These are phyloP conservation scores for Eupithecia centaureata DNA, from an alignment of 2,888 invertebrate genomes.

Conservation along the genomic window DNA sequence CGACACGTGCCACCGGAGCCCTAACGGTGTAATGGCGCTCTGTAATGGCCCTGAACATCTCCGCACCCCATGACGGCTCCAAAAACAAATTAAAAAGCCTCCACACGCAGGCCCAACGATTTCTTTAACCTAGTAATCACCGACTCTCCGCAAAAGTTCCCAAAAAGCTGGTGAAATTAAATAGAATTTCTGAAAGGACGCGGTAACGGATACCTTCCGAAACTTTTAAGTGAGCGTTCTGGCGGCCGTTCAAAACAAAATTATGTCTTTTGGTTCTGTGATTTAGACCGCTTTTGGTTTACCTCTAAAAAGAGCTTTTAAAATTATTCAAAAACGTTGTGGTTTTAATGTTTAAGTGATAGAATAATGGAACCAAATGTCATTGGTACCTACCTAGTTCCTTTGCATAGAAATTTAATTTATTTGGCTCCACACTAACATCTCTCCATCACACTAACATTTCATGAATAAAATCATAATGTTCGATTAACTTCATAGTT, in stretches of 20 bases:
- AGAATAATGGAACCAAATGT: background rate
- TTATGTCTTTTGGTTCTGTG: slow-evolving; percentile 34
- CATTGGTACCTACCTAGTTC: too few relatives aligned
- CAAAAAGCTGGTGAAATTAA: slow-evolving; percentile 52
- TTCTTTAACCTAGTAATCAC: slow-evolving; percentile 45
- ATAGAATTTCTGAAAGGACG: slow-evolving; percentile 47
- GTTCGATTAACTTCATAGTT: too few relatives aligned
- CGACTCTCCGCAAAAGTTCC: slow-evolving; percentile 43
- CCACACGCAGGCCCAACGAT: slow-evolving; percentile 52
- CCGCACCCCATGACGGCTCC: slow-evolving; percentile 59
- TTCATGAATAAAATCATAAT: too few relatives aligned
- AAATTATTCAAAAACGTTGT: background rate
- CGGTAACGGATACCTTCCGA: slow-evolving; percentile 37
- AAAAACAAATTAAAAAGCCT: slow-evolving; percentile 77
- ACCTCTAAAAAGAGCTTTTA: slow-evolving; percentile 17
- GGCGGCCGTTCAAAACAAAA: slow-evolving; percentile 43
- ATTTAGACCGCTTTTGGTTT: slow-evolving; percentile 33
- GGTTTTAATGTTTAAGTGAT: background rate
- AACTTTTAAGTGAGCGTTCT: slow-evolving; percentile 43
- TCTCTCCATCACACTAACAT: background rate
- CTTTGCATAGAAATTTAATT: background rate
- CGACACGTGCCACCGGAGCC: slow-evolving; percentile 72
- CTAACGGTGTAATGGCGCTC: slow-evolving; percentile 76
- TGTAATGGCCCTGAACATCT: slow-evolving; percentile 70
- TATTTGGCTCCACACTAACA: background rate